Evolutionary conservation across 1,140 invertebrate genomes (phyloP).

Genomic region (Lamellibrachia luymesi): DNA sequence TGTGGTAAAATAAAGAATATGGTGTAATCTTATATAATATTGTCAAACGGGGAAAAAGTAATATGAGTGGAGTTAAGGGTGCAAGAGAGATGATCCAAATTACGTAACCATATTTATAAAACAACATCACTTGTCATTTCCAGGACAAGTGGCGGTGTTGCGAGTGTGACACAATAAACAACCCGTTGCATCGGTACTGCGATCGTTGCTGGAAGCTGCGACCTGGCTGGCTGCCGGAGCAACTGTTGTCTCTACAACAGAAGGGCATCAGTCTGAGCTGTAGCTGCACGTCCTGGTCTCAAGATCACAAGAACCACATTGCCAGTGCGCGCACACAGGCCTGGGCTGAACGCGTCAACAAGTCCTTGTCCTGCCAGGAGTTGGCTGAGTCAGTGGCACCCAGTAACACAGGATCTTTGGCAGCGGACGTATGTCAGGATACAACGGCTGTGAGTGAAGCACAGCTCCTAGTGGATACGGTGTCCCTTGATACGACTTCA

Average conservation of each 20-base stretch:
- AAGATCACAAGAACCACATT: background rate
- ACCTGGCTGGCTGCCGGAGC: conserved; percentile 18
- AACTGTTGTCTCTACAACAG: background rate
- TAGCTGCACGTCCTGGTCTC: background rate
- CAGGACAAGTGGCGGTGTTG: conserved; percentile 25
- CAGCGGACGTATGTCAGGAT: background rate
- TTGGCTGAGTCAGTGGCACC: background rate
- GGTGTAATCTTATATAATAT: no score
- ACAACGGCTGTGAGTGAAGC: background rate
- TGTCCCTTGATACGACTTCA: background rate
- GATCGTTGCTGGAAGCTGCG: conserved; percentile 23
- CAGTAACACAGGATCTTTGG: background rate
- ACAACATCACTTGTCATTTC: background rate
- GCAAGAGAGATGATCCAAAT: no score
- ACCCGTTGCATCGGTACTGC: conserved; percentile 13
- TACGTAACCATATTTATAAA: background rate
- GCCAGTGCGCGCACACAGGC: conserved; percentile 5
- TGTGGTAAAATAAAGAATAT: no score
- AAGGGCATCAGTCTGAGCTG: background rate
- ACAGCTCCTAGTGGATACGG: background rate
- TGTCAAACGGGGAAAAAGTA: no score
- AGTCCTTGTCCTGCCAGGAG: background rate
- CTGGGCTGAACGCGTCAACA: conserved; percentile 6
- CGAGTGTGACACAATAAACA: conserved; percentile 17
- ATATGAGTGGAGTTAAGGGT: no score